These are phyloP conservation scores for Ferrisia virgata DNA, from an alignment of 2,888 invertebrate species.

Conservation along the genomic window DNA sequence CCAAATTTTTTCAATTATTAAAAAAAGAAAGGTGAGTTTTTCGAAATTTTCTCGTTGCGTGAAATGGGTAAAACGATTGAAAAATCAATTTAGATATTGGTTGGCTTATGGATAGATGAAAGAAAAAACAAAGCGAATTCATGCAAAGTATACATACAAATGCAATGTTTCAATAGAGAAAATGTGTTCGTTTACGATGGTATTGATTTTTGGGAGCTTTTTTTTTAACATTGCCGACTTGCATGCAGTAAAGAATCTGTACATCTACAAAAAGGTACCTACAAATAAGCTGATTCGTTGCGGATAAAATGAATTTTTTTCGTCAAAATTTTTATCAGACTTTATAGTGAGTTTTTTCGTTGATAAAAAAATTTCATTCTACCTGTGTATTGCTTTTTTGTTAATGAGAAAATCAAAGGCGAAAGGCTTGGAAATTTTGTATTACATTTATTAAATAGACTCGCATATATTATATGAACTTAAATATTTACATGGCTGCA, in stretches of 20 bases:
- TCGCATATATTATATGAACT: too few species aligned
- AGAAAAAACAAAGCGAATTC: not conserved
- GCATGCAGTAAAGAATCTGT: not conserved
- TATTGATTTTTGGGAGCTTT: constrained; percentile 2
- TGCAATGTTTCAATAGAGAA: not conserved
- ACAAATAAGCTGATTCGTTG: not conserved
- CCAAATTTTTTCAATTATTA: too few species aligned
- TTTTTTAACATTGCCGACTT: not conserved
- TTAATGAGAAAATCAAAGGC: too few species aligned
- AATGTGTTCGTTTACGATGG: not conserved
- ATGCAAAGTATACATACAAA: not conserved
- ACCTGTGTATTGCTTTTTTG: not conserved
- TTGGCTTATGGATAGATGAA: not conserved
- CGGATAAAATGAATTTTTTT: not conserved
- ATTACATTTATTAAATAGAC: too few species aligned
- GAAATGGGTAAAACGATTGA: too few species aligned
- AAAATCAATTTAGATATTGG: not conserved
- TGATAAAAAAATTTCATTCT: not conserved
- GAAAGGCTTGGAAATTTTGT: too few species aligned
- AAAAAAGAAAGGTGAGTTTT: too few species aligned
- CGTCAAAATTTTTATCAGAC: not conserved
- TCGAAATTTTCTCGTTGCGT: too few species aligned
- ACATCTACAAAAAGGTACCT: too few species aligned
- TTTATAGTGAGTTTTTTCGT: too few species aligned
- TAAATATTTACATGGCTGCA: too few species aligned